Evolutionary conservation across 2,797 vertebrate genomes (phyloP).

Genomic region (Geotrypetes seraphini): DNA sequence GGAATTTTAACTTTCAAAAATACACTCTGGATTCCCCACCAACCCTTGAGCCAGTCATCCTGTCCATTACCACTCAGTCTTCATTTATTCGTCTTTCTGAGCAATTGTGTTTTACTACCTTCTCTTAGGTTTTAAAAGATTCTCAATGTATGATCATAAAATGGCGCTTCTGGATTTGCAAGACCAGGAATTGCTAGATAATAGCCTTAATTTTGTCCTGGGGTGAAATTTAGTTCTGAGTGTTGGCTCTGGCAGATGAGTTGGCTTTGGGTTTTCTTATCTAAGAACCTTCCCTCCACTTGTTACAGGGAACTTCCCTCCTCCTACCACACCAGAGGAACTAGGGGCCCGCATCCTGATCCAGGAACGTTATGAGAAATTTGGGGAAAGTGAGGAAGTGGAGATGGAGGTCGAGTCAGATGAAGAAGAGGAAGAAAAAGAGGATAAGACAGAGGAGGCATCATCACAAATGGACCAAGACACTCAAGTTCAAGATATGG

Average conservation of each 20-base stretch:
- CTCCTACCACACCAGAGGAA: conserved; percentile 92
- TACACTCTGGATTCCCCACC: too few relatives aligned
- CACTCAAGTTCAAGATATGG: conserved; percentile 97
- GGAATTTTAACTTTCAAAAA: too few relatives aligned
- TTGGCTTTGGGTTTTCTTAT: neutral
- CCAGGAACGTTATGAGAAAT: conserved; percentile 96
- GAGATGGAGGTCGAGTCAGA: conserved; percentile 98
- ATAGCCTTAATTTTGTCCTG: neutral
- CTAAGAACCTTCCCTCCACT: neutral
- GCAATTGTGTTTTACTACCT: too few relatives aligned
- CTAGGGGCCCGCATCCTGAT: conserved; percentile 93
- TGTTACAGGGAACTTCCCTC: conserved; percentile 86
- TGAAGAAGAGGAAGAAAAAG: conserved; percentile 80
- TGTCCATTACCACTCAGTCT: too few relatives aligned
- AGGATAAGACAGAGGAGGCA: conserved; percentile 59
- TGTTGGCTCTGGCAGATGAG: too few relatives aligned
- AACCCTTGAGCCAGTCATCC: too few relatives aligned
- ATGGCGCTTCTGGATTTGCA: too few relatives aligned
- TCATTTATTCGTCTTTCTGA: too few relatives aligned
- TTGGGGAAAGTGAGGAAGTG: conserved; percentile 94
- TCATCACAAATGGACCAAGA: conserved; percentile 85
- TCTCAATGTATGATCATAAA: too few relatives aligned
- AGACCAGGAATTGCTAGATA: too few relatives aligned
- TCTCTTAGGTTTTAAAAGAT: too few relatives aligned
- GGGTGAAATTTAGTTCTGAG: neutral